phyloP scores from a whole-genome alignment of 2,888 invertebrate genomes.

The Drymonia ruficornis region DNA sequence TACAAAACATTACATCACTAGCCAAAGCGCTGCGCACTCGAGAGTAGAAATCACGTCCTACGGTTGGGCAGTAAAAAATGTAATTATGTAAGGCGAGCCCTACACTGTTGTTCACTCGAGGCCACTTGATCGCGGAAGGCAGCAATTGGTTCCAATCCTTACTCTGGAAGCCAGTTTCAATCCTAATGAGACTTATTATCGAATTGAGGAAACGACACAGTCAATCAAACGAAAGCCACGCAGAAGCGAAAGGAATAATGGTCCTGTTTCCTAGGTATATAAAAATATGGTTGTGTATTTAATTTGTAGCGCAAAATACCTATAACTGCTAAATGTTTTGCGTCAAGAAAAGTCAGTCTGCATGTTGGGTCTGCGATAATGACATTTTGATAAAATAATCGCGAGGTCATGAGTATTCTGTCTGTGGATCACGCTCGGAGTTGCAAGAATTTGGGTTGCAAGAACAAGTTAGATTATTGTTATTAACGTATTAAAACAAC shows the following conservation, averaged over 20 bases:
- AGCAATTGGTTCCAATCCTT: neutral
- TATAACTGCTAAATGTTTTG: neutral
- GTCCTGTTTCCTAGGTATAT: too few relatives aligned
- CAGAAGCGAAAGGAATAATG: neutral
- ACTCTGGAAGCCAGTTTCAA: neutral
- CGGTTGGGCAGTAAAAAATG: constrained; percentile 39
- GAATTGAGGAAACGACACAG: neutral
- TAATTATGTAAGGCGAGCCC: constrained; percentile 39
- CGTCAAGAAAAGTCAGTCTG: neutral
- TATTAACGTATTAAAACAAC: too few relatives aligned
- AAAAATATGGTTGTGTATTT: too few relatives aligned
- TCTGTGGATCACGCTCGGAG: neutral
- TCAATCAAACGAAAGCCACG: neutral
- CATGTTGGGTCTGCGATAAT: neutral
- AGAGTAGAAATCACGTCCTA: constrained; percentile 41
- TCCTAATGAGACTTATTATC: neutral
- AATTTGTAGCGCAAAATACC: too few relatives aligned
- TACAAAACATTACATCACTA: constrained; percentile 27
- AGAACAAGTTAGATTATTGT: too few relatives aligned
- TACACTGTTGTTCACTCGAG: constrained; percentile 6
- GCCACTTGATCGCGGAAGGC: constrained; percentile 30
- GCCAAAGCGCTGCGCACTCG: constrained; percentile 28
- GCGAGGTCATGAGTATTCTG: neutral
- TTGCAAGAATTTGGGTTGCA: neutral
- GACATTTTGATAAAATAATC: neutral